phyloP scores from a whole-genome alignment of 2,888 invertebrate species.

The Acronicta psi region DNA sequence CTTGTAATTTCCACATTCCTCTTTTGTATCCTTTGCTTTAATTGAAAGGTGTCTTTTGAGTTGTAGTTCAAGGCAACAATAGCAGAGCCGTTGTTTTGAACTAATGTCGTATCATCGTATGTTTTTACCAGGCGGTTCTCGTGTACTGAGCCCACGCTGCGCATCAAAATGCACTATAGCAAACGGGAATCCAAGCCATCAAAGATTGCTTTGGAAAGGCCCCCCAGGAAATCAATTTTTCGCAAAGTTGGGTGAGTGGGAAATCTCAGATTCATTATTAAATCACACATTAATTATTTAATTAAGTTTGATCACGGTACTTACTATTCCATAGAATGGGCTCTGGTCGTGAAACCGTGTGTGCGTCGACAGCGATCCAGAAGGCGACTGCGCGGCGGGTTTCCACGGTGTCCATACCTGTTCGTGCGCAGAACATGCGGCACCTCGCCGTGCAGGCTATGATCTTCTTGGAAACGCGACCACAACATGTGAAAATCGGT shows the following conservation, averaged over 20 bases:
- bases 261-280: too few relatives aligned
- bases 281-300: too few relatives aligned
- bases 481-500: slow-evolving; percentile 73
- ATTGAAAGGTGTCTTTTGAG: too few relatives aligned
- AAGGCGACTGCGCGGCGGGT: slow-evolving; percentile 81
- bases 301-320: too few relatives aligned
- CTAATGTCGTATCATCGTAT: too few relatives aligned
- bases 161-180: slow-evolving; percentile 88
- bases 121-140: slow-evolving; percentile 74
- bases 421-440: slow-evolving; percentile 78
- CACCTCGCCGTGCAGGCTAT: slow-evolving; percentile 90
- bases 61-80: too few relatives aligned
- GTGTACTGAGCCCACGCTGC: slow-evolving; percentile 88
- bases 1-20: too few relatives aligned
- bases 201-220: slow-evolving; percentile 17
- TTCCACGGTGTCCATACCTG: slow-evolving; percentile 78
- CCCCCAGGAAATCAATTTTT: slow-evolving; percentile 43
- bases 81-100: too few relatives aligned
- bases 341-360: slow-evolving; percentile 54
- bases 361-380: slow-evolving; percentile 67
- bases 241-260: slow-evolving; percentile 63
- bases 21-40: too few relatives aligned
- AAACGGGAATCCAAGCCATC: slow-evolving; percentile 67
- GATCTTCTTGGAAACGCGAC: slow-evolving; percentile 90
- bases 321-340: slow-evolving; percentile 45